These are phyloP conservation scores for Candoia aspera DNA, from an alignment of 2,113 vertebrate species.

Conservation along the genomic window DNA sequence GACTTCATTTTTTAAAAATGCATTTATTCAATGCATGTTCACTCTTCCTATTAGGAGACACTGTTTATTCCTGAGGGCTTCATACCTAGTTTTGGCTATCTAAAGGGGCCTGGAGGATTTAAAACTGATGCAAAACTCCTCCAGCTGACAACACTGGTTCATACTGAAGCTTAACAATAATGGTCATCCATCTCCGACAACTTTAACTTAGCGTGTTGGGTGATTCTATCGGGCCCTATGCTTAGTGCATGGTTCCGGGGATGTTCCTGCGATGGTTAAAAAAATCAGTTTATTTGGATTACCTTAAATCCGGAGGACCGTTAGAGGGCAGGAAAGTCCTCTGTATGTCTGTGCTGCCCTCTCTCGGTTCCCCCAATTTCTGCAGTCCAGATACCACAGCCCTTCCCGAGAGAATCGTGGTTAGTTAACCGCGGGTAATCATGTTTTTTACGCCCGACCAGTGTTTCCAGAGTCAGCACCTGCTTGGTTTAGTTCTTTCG, in stretches of 20 bases:
- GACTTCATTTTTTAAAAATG: background rate
- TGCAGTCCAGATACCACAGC: background rate
- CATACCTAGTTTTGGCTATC: background rate
- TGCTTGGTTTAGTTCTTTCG: background rate
- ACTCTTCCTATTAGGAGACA: background rate
- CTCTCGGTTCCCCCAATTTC: background rate
- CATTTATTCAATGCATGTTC: background rate
- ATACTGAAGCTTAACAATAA: background rate
- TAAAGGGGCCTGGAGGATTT: background rate
- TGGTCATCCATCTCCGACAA: background rate
- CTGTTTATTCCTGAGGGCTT: background rate
- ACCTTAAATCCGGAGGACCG: background rate
- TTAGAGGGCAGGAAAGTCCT: background rate
- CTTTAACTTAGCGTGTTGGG: background rate
- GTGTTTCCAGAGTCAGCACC: background rate
- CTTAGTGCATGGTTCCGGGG: background rate
- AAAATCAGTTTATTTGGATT: background rate
- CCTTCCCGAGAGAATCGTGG: background rate
- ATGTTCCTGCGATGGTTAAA: background rate
- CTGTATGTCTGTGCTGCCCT: background rate
- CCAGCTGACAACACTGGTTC: background rate
- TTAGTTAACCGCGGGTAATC: background rate
- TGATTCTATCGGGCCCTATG: background rate
- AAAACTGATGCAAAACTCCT: background rate
- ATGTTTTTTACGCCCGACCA: background rate